Evolutionary conservation across 2,888 invertebrate genomes (phyloP), one percentile per base, ranked within the genome.

Genomic region (Ariolimax columbianus): DNA sequence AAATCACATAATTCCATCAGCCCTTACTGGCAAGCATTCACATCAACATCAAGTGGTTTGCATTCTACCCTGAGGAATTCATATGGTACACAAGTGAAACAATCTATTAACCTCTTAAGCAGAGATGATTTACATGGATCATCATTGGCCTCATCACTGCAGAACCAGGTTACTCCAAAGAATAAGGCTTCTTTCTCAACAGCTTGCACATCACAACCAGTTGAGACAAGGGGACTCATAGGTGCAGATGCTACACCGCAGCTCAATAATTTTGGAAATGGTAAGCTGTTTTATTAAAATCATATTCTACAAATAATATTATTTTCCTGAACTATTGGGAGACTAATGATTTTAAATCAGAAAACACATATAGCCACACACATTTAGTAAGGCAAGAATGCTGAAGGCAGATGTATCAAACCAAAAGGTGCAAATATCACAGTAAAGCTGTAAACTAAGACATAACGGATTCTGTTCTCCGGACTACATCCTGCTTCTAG

Each of bases 11-110:
- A 19, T 17, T 11, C 55, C 26, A n/a, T 2, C 68, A 43, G 36
- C 30, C 75, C 59, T 63, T 33, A 38, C 26, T 78, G 59, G 63
- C 63, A 78, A 33, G 63, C 40, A 78, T 78, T 63, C n/a, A 36
- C 59, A 36, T 38, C 77, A 19, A 36, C 51, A 38, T 38, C 51
- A 75, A 30, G 9, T 17, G 47, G 30, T 40, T 43, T 47, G 11
- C 38, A 59, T 26, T n/a, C 77, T 38, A 11, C 59, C 26, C 11
- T 26, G 40, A 59, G 40, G 40, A 63, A 33, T 78, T 78, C 40
- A 55, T 33, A 33, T 9, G 30, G 30, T 47, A n/a, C 4, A 43
- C 23, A 36, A 3, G 26, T n/a, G n/a, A 23, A 59, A 43, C 30
- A 43, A 30, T 33, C 43, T 30, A 33, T 7, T 26, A 51, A 51